Evolutionary conservation across 2,113 vertebrate genomes (phyloP), one percentile per base, ranked within the genome.

Genomic region (Ceyx margarethae): DNA sequence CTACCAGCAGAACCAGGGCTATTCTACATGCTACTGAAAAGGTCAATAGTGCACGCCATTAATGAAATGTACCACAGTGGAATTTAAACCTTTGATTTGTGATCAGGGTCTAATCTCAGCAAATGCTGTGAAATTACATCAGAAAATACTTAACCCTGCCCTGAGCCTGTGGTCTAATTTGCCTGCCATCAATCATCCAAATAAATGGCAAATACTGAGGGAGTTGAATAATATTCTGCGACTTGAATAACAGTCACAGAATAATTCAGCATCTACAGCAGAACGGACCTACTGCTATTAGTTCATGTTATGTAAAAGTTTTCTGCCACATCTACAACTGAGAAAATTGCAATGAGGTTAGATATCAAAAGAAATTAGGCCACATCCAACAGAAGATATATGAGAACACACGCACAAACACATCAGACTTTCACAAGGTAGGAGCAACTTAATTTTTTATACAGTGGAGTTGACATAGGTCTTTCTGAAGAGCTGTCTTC

Each of bases 301-400:
- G 74, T 66, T 91, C 58, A 60, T 31, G 46, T 84, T 96, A 92
- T 3, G 16, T 77, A 87, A 60, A 90, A 92, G 56, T 79, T 89
- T 91, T 48, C 53, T 76, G 67, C 69, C 74, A 71, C 51, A 87
- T 89, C 58, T 73, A 43, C 31, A 66, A 1, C 0, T 64, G 74
- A 84, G 69, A 53, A 94, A 91, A 83, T 46, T 69, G 50, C 86
- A 90, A 81, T 76, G 60, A 91, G 87, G 57, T 95, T 87, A 89
- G 87, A 6, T 82, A 89, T 93, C 95, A 91, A 77, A 93, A 93
- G 67, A 91, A 82, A 93, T 93, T 77, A 95, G 56, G 37, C 60
- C 93, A 48, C 31, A 23, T 22, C 77, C 33, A 33, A 58, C 19
- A 85, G 71, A 87, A 93, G 60, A 89, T 51, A 46, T 3, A 46